Evolutionary conservation across 2,113 vertebrate genomes (phyloP).

Genomic region (Brachyistius frenatus): DNA sequence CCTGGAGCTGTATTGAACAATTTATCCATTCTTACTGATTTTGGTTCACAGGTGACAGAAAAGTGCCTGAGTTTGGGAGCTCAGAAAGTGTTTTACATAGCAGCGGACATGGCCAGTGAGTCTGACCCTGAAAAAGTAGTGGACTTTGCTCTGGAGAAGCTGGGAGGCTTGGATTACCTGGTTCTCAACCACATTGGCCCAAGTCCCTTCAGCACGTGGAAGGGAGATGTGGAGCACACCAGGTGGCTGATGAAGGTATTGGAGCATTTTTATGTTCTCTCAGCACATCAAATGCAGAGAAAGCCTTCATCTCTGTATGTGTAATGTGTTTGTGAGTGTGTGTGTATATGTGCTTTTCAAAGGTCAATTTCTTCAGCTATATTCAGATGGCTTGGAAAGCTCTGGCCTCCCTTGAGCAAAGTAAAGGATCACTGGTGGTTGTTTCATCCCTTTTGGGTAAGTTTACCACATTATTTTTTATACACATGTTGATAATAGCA

Average conservation of each 20-base stretch:
- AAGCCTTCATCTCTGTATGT: constrained; percentile 11
- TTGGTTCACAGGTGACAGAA: constrained; percentile 84
- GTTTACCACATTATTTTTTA: constrained; percentile 36
- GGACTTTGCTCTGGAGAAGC: constrained; percentile 85
- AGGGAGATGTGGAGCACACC: constrained; percentile 82
- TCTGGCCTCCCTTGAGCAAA: constrained; percentile 85
- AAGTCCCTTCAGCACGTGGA: constrained; percentile 83
- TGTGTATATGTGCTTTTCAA: constrained; percentile 46
- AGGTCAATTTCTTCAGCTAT: constrained; percentile 94
- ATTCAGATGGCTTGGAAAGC: constrained; percentile 85
- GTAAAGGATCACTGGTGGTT: constrained; percentile 85
- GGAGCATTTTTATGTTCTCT: not conserved
- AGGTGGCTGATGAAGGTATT: constrained; percentile 89
- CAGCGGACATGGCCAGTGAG: constrained; percentile 88
- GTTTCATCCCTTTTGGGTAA: constrained; percentile 90
- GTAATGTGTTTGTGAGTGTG: constrained; percentile 10
- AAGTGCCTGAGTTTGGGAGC: constrained; percentile 88
- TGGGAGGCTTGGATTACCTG: constrained; percentile 90
- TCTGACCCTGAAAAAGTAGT: constrained; percentile 85
- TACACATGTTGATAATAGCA: not conserved
- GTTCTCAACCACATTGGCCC: constrained; percentile 89
- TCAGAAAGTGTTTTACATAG: constrained; percentile 84
- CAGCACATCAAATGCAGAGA: not conserved
- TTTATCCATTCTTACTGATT: not conserved
- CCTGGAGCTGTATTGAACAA: not conserved